Evolutionary conservation across 2,888 invertebrate genomes (phyloP).

Genomic region (Pterostichus niger): DNA sequence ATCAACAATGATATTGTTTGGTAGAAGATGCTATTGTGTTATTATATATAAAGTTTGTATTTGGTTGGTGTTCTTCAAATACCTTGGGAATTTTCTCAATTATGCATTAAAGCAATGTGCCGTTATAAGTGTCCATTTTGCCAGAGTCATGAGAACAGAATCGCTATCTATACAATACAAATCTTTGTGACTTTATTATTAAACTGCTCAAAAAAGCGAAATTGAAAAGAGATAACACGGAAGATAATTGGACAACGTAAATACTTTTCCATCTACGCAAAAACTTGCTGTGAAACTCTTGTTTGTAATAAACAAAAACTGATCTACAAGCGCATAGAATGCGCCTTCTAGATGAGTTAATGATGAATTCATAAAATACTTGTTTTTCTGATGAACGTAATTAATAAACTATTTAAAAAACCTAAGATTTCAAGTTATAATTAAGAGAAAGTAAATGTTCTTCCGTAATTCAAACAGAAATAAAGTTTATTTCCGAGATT

Average conservation of each 20-base stretch:
- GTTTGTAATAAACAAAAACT: slow-evolving; percentile 28
- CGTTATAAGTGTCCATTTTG: slow-evolving; percentile 47
- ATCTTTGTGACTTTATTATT: slow-evolving; percentile 48
- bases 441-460: slow-evolving; percentile 50
- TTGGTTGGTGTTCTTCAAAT: slow-evolving; percentile 15
- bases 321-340: slow-evolving; percentile 23
- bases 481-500: slow-evolving; percentile 24
- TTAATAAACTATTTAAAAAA: slow-evolving; percentile 23
- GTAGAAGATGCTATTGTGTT: no score
- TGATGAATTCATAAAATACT: slow-evolving; percentile 35
- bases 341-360: background rate
- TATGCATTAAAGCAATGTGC: slow-evolving; percentile 37
- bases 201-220: slow-evolving; percentile 44
- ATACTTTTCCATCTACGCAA: slow-evolving; percentile 19
- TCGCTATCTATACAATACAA: slow-evolving; percentile 32
- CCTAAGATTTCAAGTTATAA: slow-evolving; percentile 11
- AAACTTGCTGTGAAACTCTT: slow-evolving; percentile 48
- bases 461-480: slow-evolving; percentile 23
- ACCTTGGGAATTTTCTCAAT: slow-evolving; percentile 47
- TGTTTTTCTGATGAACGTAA: background rate
- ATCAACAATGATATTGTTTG: no score
- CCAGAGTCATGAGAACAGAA: slow-evolving; percentile 35
- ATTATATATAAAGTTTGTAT: background rate
- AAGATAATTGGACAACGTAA: slow-evolving; percentile 51
- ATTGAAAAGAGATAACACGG: slow-evolving; percentile 50